phyloP scores from a whole-genome alignment of 1,140 invertebrate genomes.

The Dysdera silvatica region DNA sequence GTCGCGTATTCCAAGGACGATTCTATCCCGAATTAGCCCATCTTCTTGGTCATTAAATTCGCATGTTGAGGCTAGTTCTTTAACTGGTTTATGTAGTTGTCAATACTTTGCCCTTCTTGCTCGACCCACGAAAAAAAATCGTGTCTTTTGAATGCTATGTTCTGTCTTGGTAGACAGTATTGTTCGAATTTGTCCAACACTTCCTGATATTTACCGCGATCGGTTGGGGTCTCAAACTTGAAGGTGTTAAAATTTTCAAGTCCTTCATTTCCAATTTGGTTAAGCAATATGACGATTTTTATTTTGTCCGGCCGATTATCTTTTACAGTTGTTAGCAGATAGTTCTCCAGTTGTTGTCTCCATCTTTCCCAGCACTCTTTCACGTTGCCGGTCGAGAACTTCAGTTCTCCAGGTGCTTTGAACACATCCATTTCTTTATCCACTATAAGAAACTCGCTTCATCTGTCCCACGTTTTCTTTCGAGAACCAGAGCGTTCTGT shows the following conservation, averaged over 20 bases:
- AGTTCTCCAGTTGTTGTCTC: conserved; percentile 1
- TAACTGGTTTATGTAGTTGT: conserved; percentile 1
- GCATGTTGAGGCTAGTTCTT: conserved; percentile 17
- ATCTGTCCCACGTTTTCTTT: no score
- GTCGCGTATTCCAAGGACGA: conserved; percentile 1
- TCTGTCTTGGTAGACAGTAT: neutral
- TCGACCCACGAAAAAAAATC: conserved; percentile 3
- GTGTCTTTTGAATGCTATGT: neutral
- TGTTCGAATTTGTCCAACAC: neutral
- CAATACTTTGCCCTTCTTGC: conserved; percentile 10
- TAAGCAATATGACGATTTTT: conserved; percentile 5
- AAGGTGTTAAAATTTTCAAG: conserved; percentile 5
- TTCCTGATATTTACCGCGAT: neutral
- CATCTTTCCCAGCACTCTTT: neutral
- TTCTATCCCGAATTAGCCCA: conserved; percentile 4
- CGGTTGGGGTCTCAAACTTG: neutral
- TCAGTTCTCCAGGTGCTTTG: no score
- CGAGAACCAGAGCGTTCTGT: no score
- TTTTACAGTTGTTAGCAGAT: conserved; percentile 5
- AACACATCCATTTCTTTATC: no score
- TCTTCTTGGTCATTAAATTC: conserved; percentile 9
- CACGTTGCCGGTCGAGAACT: neutral
- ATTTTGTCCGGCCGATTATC: neutral
- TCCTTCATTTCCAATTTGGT: neutral
- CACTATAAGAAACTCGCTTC: no score